phyloP scores from a whole-genome alignment of 1,140 invertebrate genomes.

The Bombus impatiens region DNA sequence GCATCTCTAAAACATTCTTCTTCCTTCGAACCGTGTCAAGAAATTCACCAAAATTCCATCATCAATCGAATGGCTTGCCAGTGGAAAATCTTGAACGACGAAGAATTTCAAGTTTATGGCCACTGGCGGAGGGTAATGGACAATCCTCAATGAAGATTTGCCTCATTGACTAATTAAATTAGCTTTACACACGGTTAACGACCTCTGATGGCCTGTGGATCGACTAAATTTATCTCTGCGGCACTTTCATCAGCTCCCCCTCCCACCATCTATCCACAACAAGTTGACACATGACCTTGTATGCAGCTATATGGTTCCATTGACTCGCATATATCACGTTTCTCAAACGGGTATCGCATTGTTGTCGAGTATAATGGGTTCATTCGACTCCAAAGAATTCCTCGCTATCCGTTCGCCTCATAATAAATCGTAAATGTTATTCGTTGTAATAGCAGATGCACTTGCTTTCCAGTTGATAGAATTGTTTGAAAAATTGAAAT shows the following conservation, averaged over 20 bases:
- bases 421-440: background rate
- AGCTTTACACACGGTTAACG: background rate
- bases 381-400: constrained; percentile 12
- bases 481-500: background rate
- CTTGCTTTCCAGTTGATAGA: background rate
- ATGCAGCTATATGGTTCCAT: background rate
- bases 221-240: background rate
- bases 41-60: background rate
- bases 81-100: background rate
- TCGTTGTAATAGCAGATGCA: background rate
- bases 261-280: too few species aligned
- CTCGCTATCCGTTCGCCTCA: background rate
- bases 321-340: constrained; percentile 3
- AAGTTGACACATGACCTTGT: background rate
- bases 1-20: too few species aligned
- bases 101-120: background rate
- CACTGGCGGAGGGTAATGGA: rapidly evolving
- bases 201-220: too few species aligned
- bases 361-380: background rate
- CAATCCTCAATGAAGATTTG: background rate
- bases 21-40: too few species aligned
- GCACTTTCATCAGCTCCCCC: background rate
- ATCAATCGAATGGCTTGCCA: background rate
- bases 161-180: background rate
- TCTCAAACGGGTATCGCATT: background rate